phyloP scores from a whole-genome alignment of 2,113 vertebrate genomes.

The Melanerpes aurifrons region DNA sequence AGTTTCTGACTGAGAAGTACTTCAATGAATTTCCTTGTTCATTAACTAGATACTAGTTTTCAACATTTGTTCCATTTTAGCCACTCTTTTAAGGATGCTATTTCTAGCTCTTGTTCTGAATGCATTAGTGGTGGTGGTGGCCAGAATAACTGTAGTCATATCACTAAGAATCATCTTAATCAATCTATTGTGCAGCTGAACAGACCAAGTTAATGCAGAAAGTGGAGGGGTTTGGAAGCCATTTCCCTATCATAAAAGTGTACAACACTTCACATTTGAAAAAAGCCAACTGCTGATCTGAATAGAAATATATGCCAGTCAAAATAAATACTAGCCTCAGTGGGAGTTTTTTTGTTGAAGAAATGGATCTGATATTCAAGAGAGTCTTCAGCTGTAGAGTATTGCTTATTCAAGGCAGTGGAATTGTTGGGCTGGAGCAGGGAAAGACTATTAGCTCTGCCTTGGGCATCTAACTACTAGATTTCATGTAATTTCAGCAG shows the following conservation, averaged over 20 bases:
- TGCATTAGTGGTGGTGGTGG: background rate
- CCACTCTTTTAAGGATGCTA: background rate
- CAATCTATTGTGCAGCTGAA: background rate
- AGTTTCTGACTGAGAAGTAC: background rate
- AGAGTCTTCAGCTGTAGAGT: background rate
- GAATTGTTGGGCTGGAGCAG: conserved; percentile 20
- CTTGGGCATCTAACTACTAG: conserved; percentile 45
- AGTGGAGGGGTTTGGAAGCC: background rate
- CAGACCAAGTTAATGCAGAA: background rate
- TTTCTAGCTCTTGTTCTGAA: background rate
- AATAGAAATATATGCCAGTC: conserved; percentile 20
- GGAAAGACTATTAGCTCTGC: conserved; percentile 56
- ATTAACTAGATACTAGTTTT: background rate
- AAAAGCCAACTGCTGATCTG: background rate
- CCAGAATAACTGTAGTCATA: background rate
- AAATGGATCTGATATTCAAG: conserved; percentile 32
- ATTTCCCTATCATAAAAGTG: background rate
- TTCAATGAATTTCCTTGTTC: background rate
- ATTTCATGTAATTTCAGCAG: conserved; percentile 53
- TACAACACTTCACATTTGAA: background rate
- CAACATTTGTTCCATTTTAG: background rate
- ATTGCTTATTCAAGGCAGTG: conserved; percentile 54
- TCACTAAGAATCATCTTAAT: background rate
- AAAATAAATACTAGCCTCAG: background rate
- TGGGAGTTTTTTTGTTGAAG: conserved; percentile 4